Conservation (phyloP, 2,888 invertebrate species). For the Ichneumoninae sp. region DNA sequence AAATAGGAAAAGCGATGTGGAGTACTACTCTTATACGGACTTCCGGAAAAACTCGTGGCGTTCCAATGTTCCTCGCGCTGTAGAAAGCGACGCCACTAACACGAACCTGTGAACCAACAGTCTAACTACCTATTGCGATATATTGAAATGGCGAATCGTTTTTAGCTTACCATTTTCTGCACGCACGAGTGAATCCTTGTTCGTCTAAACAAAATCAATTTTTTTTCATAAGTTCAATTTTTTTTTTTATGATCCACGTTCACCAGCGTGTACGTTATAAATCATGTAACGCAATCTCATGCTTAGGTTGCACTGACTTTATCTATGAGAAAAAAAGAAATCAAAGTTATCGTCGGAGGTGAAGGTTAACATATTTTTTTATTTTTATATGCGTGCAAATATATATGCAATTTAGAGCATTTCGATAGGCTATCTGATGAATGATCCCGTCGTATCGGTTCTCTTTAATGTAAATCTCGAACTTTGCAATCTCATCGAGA, state of each 20-base stretch:
- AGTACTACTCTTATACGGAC: slow-evolving; percentile 32
- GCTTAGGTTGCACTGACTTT: background rate
- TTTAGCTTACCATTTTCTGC: background rate
- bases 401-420: background rate
- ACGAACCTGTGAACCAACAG: background rate
- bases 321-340: background rate
- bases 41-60: slow-evolving; percentile 54
- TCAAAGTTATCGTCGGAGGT: background rate
- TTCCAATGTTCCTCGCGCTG: background rate
- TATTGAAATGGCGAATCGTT: slow-evolving; percentile 6
- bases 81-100: slow-evolving; percentile 52
- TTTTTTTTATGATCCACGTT: background rate
- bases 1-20: slow-evolving; percentile 47
- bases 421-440: background rate
- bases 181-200: background rate
- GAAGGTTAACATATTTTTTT: background rate
- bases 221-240: background rate
- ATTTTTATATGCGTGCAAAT: background rate
- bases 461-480: background rate
- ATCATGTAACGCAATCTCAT: background rate
- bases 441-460: background rate
- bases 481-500: background rate
- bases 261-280: background rate
- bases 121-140: background rate
- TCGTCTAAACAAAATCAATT: background rate